These are phyloP conservation scores for Elysia crispata DNA, from an alignment of 2,888 invertebrate species.

Conservation along the genomic window DNA sequence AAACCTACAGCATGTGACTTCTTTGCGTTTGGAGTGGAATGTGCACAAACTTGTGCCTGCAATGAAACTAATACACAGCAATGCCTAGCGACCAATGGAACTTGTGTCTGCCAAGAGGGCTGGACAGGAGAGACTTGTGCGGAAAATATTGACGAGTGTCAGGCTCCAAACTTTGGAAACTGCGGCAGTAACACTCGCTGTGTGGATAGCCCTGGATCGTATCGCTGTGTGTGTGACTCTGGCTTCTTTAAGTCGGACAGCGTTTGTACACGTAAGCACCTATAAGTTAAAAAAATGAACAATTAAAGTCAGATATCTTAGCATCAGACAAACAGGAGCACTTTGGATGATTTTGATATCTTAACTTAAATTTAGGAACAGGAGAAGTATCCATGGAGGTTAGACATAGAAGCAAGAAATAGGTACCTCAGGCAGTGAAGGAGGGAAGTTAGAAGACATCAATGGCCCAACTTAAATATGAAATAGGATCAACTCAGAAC, in stretches of 20 bases:
- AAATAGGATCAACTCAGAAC: too few species aligned
- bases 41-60: slow-evolving; percentile 22
- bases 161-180: not conserved
- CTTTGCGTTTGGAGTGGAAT: slow-evolving; percentile 28
- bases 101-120: slow-evolving; percentile 24
- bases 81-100: slow-evolving; percentile 19
- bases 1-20: slow-evolving; percentile 15
- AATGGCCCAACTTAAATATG: too few species aligned
- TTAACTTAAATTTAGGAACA: too few species aligned
- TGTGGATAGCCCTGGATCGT: slow-evolving; percentile 26
- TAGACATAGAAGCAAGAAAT: too few species aligned
- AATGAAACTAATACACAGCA: slow-evolving; percentile 16
- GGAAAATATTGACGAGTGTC: slow-evolving; percentile 38
- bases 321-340: too few species aligned
- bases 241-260: slow-evolving; percentile 26
- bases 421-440: too few species aligned
- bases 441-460: too few species aligned
- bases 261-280: too few species aligned
- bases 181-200: slow-evolving; percentile 20
- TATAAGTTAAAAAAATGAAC: too few species aligned
- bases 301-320: too few species aligned
- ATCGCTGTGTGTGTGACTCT: slow-evolving; percentile 29
- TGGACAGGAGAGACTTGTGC: slow-evolving; percentile 39
- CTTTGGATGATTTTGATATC: too few species aligned
- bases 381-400: too few species aligned